Percentiles rank a stretch among this genome's conserved stretches.
These are phyloP conservation scores for Troides aeacus DNA, from an alignment of 2,888 invertebrate species.

Conservation along the genomic window DNA sequence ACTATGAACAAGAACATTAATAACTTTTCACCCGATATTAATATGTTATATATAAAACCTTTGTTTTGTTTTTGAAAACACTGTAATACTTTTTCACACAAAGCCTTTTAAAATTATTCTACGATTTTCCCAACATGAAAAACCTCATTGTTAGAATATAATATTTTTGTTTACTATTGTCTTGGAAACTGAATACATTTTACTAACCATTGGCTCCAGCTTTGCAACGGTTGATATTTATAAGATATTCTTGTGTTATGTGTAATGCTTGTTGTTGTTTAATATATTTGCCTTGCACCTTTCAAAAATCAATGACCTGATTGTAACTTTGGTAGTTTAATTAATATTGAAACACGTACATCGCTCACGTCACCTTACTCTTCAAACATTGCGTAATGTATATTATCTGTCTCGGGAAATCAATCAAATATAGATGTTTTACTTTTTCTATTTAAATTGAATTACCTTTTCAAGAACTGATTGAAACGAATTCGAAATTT, in stretches of 20 bases:
- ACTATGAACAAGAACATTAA: not conserved
- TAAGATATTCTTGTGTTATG: not conserved
- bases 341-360: too few species aligned
- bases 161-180: conserved; percentile 1
- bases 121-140: not conserved
- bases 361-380: too few species aligned
- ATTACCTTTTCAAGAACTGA: too few species aligned
- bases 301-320: too few species aligned
- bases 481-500: too few species aligned
- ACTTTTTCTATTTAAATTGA: too few species aligned
- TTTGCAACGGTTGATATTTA: not conserved
- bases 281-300: too few species aligned
- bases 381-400: too few species aligned
- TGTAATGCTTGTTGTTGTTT: not conserved
- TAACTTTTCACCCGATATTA: not conserved
- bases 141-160: not conserved
- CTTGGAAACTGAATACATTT: not conserved
- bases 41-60: not conserved
- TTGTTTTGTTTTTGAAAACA: not conserved
- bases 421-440: too few species aligned
- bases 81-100: not conserved
- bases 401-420: too few species aligned
- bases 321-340: too few species aligned
- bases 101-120: conserved; percentile 1
- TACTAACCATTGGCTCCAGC: not conserved